These are phyloP conservation scores for Kradibia gibbosae DNA, from an alignment of 1,140 invertebrate genomes.

Conservation along the genomic window DNA sequence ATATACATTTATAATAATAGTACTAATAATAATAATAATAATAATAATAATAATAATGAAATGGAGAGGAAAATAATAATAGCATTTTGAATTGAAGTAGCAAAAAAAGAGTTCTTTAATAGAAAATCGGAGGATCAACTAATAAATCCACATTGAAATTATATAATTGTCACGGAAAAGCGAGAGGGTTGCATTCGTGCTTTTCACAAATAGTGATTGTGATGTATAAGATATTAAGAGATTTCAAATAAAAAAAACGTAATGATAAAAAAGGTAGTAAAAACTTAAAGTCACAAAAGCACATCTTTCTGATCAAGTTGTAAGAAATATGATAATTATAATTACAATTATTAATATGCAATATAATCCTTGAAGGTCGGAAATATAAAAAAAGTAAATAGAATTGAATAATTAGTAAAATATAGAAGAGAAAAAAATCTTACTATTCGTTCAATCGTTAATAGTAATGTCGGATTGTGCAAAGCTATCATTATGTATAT, in stretches of 20 bases:
- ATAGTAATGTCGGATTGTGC: too few relatives aligned
- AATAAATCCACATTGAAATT: not conserved
- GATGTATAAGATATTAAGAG: not conserved
- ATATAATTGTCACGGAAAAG: not conserved
- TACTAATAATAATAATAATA: not conserved
- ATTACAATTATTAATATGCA: not conserved
- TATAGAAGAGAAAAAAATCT: not conserved
- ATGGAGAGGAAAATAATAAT: not conserved
- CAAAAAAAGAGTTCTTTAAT: not conserved
- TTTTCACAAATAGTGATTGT: conserved; percentile 10
- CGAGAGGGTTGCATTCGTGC: not conserved
- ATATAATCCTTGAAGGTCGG: not conserved
- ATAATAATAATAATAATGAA: not conserved
- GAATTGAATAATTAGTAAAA: not conserved
- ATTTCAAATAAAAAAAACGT: conserved; percentile 8
- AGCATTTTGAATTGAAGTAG: not conserved
- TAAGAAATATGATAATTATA: conserved; percentile 9
- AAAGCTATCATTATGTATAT: too few relatives aligned
- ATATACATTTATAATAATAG: not conserved
- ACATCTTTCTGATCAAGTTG: not conserved
- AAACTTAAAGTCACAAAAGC: not conserved
- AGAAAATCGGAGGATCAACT: not conserved
- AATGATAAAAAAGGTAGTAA: not conserved
- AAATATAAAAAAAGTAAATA: not conserved
- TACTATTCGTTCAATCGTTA: not conserved